A percentile compares a stretch with the other conserved stretches of the same genome.
These are phyloP conservation scores for Mirza zaza DNA, from an alignment of 2,113 vertebrate genomes.

Conservation along the genomic window DNA sequence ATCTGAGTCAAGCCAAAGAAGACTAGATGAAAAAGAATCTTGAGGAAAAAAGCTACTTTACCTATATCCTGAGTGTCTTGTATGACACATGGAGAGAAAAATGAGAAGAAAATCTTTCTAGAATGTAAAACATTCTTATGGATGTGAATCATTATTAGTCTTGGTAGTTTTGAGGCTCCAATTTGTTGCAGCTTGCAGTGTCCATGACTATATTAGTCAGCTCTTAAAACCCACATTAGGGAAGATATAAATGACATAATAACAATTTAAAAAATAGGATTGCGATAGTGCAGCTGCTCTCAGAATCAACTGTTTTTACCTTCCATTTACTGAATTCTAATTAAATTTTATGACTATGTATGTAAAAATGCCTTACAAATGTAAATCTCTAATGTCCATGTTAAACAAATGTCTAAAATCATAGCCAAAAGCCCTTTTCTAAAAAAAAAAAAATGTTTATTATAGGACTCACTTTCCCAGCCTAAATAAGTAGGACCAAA, in stretches of 20 bases:
- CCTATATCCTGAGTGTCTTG: background rate
- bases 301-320: background rate
- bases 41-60: background rate
- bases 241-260: background rate
- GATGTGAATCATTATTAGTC: background rate
- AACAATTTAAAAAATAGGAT: background rate
- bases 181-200: background rate
- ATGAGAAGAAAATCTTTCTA: background rate
- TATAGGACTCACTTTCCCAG: background rate
- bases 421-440: background rate
- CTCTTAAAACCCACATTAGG: background rate
- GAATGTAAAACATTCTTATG: slow-evolving; percentile 11
- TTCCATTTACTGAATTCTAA: background rate
- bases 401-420: slow-evolving; percentile 17
- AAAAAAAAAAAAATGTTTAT: background rate
- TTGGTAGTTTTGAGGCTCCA: slow-evolving; percentile 6
- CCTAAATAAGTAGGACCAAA: background rate
- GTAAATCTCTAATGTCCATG: background rate
- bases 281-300: background rate
- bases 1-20: slow-evolving; percentile 46
- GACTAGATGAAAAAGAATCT: background rate
- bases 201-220: background rate
- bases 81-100: background rate
- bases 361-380: background rate
- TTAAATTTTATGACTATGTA: background rate